These are phyloP conservation scores for Lampris megalopsis DNA, from an alignment of 2,113 vertebrate species.

Conservation along the genomic window DNA sequence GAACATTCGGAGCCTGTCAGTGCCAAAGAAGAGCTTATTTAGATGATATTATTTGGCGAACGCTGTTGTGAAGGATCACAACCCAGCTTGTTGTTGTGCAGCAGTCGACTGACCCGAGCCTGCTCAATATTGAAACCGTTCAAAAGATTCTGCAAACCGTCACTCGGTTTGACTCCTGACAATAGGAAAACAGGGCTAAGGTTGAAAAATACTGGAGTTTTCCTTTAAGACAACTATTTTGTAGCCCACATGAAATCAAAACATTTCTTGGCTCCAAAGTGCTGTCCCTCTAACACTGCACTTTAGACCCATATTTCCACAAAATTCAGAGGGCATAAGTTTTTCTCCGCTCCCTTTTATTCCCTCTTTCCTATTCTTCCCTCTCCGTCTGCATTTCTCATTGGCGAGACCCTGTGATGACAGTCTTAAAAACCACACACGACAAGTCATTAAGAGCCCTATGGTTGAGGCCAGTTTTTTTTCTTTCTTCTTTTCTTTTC, in stretches of 20 bases:
- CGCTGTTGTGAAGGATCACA: too few relatives aligned
- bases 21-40: too few relatives aligned
- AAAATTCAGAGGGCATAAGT: constrained; percentile 34
- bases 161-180: too few relatives aligned
- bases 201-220: not conserved
- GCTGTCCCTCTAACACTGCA: constrained; percentile 14
- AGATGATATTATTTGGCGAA: too few relatives aligned
- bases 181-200: not conserved
- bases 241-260: constrained; percentile 40
- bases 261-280: constrained; percentile 32
- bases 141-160: too few relatives aligned
- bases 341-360: constrained; percentile 25
- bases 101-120: too few relatives aligned
- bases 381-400: constrained; percentile 68
- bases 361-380: constrained; percentile 27
- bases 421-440: constrained; percentile 69
- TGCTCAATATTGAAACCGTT: too few relatives aligned
- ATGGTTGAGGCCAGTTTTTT: constrained; percentile 69
- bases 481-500: constrained; percentile 35
- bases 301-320: constrained; percentile 27
- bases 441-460: constrained; percentile 73
- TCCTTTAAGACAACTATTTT: not conserved
- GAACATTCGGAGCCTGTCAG: too few relatives aligned
- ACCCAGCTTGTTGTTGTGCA: too few relatives aligned
- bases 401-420: constrained; percentile 70